These are phyloP conservation scores for Macrostomum lignano DNA, from an alignment of 1,140 invertebrate genomes.

Conservation along the genomic window DNA sequence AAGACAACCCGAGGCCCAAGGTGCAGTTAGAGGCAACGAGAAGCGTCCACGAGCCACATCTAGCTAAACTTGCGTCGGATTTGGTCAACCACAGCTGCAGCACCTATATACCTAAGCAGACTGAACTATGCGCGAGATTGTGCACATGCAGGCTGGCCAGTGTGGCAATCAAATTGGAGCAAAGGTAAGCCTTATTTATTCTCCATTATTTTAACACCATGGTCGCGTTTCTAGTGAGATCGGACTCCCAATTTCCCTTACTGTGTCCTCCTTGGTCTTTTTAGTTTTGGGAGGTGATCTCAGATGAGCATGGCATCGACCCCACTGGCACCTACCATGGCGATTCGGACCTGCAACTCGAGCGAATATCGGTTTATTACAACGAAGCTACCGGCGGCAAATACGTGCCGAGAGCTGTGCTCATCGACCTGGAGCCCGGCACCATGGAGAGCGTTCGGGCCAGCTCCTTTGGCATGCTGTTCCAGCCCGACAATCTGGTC, in stretches of 20 bases:
- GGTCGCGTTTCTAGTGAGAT: too few relatives aligned
- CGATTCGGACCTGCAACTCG: conserved; percentile 51
- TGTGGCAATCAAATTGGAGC: conserved; percentile 65
- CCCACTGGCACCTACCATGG: conserved; percentile 51
- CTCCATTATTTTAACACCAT: too few relatives aligned
- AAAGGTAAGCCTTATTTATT: conserved; percentile 47
- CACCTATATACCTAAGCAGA: too few relatives aligned
- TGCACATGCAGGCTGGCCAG: conserved; percentile 43
- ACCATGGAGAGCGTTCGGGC: conserved; percentile 64
- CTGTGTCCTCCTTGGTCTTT: too few relatives aligned
- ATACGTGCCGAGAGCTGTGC: conserved; percentile 35
- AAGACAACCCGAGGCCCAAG: too few relatives aligned
- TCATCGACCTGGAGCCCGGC: conserved; percentile 58
- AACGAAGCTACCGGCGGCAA: conserved; percentile 43
- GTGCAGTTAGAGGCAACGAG: too few relatives aligned
- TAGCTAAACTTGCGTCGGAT: too few relatives aligned
- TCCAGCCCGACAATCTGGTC: conserved; percentile 49
- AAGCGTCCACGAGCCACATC: too few relatives aligned
- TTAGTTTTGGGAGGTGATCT: conserved; percentile 76
- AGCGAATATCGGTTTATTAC: conserved; percentile 64
- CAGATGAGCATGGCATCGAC: conserved; percentile 32
- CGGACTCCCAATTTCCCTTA: too few relatives aligned
- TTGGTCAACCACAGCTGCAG: too few relatives aligned
- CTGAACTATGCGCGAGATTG: conserved; percentile 32
- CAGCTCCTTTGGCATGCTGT: conserved; percentile 55